phyloP scores from a whole-genome alignment of 1,140 invertebrate species.

The Cydia splendana region DNA sequence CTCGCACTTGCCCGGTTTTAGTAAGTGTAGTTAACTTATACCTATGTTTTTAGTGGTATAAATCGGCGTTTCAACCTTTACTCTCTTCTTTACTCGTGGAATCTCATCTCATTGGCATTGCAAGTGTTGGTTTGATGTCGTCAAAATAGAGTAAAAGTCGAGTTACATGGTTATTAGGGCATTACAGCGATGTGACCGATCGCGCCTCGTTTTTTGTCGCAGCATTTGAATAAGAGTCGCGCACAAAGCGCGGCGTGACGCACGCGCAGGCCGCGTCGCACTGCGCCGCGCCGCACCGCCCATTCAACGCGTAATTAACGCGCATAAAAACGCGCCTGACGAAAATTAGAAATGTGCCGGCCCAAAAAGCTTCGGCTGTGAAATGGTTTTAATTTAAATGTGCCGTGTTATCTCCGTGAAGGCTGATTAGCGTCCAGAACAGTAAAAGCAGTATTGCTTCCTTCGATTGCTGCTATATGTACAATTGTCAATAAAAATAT shows the following conservation, averaged over 20 bases:
- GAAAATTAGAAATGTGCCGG: slow-evolving; percentile 71
- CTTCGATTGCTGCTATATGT: neutral
- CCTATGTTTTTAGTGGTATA: neutral
- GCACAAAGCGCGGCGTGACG: slow-evolving; percentile 48
- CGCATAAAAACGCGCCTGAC: slow-evolving; percentile 61
- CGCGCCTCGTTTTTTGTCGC: slow-evolving; percentile 33
- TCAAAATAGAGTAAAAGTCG: slow-evolving; percentile 28
- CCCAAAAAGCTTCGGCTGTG: slow-evolving; percentile 55
- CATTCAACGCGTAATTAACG: slow-evolving; percentile 74
- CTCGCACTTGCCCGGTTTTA: neutral
- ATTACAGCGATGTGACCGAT: slow-evolving; percentile 31
- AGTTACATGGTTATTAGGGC: slow-evolving; percentile 34
- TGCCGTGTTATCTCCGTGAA: slow-evolving; percentile 53
- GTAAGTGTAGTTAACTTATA: neutral
- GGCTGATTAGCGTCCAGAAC: neutral
- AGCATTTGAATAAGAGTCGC: slow-evolving; percentile 44
- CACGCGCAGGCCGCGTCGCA: slow-evolving; percentile 50
- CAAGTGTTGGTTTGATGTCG: neutral
- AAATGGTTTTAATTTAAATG: slow-evolving; percentile 72
- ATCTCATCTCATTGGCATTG: neutral
- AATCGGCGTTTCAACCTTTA: neutral
- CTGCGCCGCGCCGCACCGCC: slow-evolving; percentile 34
- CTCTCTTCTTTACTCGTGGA: neutral
- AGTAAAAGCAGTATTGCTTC: neutral
- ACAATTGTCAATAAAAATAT: too few species aligned